Conservation (phyloP, 35 echinoderm and acorn worm genomes). For the Antedon bifida region DNA sequence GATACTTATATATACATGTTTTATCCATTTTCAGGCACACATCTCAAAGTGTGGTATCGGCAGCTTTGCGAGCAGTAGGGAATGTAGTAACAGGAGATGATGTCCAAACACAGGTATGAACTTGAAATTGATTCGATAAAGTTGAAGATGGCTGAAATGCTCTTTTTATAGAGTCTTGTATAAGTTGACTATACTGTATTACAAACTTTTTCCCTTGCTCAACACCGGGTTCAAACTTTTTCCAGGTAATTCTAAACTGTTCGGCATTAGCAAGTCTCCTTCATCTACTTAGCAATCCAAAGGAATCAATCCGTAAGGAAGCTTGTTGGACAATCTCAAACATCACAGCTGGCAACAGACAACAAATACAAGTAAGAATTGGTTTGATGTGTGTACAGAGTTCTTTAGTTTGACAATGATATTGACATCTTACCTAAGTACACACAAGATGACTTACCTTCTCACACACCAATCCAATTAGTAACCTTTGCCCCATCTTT, state of each 20-base stretch:
- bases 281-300: conserved; percentile 58
- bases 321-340: conserved; percentile 83
- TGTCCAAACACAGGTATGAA: conserved; percentile 92
- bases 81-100: conserved; percentile 95
- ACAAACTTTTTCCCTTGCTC: no score
- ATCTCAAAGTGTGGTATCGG: conserved; percentile 85
- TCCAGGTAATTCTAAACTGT: conserved; percentile 79
- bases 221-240: no score
- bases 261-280: conserved; percentile 82
- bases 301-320: conserved; percentile 84
- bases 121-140: not conserved
- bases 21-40: conserved; percentile 47
- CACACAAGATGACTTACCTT: no score
- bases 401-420: no score
- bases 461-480: no score
- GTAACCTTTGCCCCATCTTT: no score
- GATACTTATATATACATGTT: no score
- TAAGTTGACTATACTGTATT: no score
- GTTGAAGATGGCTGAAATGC: not conserved
- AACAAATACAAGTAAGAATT: conserved; percentile 74
- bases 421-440: no score
- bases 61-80: conserved; percentile 82
- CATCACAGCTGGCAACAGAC: conserved; percentile 78
- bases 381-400: no score
- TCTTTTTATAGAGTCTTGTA: no score